Evolutionary conservation across 2,113 vertebrate genomes (phyloP).

Genomic region (Agelaius phoeniceus): DNA sequence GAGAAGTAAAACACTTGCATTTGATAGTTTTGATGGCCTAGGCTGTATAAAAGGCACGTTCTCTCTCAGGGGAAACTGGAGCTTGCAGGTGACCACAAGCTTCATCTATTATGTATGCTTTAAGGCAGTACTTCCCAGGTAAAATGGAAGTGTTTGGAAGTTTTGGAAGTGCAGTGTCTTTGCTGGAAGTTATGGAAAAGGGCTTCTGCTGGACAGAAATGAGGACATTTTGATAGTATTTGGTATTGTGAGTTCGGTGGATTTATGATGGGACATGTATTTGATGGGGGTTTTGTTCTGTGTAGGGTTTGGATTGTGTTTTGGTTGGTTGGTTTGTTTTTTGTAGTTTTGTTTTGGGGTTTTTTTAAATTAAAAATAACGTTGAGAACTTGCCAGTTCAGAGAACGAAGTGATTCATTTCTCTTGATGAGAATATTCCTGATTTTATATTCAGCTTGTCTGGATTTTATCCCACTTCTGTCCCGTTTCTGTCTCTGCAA

Average conservation of each 20-base stretch:
- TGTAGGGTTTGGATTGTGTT: not conserved
- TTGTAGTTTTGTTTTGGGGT: not conserved
- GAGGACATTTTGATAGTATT: not conserved
- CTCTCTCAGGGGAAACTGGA: not conserved
- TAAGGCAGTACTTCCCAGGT: not conserved
- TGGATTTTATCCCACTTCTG: not conserved
- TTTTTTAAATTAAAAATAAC: not conserved
- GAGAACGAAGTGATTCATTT: not conserved
- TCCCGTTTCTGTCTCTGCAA: fast-evolving
- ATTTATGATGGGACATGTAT: not conserved
- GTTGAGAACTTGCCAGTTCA: not conserved
- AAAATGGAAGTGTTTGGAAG: too few species aligned
- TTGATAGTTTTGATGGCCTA: not conserved
- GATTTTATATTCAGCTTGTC: not conserved
- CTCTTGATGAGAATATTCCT: not conserved
- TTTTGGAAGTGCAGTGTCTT: not conserved
- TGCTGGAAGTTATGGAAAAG: not conserved
- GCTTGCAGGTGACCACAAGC: not conserved
- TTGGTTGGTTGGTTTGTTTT: not conserved
- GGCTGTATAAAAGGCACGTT: fast-evolving
- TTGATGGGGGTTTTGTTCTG: not conserved
- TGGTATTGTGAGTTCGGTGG: not conserved
- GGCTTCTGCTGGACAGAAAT: not conserved
- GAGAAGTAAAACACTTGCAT: not conserved
- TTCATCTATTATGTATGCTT: not conserved